These are phyloP conservation scores for Cyprinus carpio DNA, from an alignment of 2,113 vertebrate genomes.

Conservation along the genomic window DNA sequence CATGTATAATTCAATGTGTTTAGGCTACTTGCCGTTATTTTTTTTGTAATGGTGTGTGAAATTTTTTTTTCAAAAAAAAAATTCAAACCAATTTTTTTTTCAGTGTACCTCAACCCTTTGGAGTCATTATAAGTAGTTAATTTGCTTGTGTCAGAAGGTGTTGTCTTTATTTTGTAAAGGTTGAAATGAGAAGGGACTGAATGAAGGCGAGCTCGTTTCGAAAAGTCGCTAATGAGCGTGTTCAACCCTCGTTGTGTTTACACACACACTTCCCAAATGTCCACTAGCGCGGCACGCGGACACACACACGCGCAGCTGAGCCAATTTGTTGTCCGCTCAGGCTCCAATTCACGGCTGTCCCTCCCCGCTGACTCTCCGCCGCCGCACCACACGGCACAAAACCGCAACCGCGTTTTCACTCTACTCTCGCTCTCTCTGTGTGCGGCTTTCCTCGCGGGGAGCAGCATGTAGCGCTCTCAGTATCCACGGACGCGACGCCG, in stretches of 20 bases:
- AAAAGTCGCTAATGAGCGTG: conserved; percentile 46
- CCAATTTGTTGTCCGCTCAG: conserved; percentile 31
- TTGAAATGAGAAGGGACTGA: conserved; percentile 19
- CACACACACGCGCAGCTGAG: not conserved
- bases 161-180: not conserved
- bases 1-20: too few species aligned
- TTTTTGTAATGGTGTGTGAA: too few species aligned
- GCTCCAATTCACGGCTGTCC: not conserved
- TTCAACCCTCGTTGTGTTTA: conserved; percentile 41
- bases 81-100: too few species aligned
- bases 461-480: conserved; percentile 52
- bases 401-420: not conserved
- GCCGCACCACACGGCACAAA: too few species aligned
- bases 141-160: not conserved
- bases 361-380: not conserved
- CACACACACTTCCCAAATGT: conserved; percentile 46
- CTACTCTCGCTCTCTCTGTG: conserved; percentile 43
- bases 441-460: not conserved
- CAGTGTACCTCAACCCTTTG: too few species aligned
- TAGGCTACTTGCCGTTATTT: too few species aligned
- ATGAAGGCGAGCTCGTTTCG: conserved; percentile 31
- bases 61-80: too few species aligned
- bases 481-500: conserved; percentile 58
- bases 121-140: not conserved
- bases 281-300: conserved; percentile 1